Evolutionary conservation across 2,113 vertebrate species (phyloP), one percentile per base, ranked within the genome.

Genomic region (Diphyllodes magnificus): DNA sequence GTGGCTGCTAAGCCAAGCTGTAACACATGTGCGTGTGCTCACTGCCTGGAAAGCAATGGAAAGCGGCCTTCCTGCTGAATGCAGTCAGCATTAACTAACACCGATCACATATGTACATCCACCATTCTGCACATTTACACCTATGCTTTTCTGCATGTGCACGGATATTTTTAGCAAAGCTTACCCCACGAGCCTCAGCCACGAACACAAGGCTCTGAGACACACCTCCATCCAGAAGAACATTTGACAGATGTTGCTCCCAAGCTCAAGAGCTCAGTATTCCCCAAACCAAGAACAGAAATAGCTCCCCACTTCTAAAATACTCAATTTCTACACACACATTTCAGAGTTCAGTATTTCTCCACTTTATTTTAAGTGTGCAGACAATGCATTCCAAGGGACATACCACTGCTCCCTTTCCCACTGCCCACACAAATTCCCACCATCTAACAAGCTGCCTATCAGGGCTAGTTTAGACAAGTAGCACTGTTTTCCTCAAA

Each of bases 351-450:
- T 63, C 17, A 33, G 0, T 31, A 37, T 53, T 86, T 49, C 64
- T 61, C 20, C 24, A 4, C 53, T 64, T 50, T 7, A 44, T 23
- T 82, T 69, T 6, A 75, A 61, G 51, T 5, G 0, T 2, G 35
- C n/a, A 45, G 49, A 80, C 66, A 81, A 40, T 1, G 20, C 82
- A 77, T 79, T 95, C 95, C 93, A 60, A 82, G 31, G 66, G 78
- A 84, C 90, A 79, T 47, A 63, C 10, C 53, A 54, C 11, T 24
- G 66, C 13, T 51, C 49, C 45, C 70, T 77, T 89, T 93, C 90
- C 79, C 85, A 76, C 82, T 92, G 88, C 95, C 95, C 93, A 95
- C 95, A 88, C 82, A 79, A 82, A 96, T 93, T 95, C 95, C 86
- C 96, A 53, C 57, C 10, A 7, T 12, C 9, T 33, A 60, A 82